These are phyloP conservation scores for Neuroterus valhalla DNA, from an alignment of 1,140 invertebrate species.

Conservation along the genomic window DNA sequence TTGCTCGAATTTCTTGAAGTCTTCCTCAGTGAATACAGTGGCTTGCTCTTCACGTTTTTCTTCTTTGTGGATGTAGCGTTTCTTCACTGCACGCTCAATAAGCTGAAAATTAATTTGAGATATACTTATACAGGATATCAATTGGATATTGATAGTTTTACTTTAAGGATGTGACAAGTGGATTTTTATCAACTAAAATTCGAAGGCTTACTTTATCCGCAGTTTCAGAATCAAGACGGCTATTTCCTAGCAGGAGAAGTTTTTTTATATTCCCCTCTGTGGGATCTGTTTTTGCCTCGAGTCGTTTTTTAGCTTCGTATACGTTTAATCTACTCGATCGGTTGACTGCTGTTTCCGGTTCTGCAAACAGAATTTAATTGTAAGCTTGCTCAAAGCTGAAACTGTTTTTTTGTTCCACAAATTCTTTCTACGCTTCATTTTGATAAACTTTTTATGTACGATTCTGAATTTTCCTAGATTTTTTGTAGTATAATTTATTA, in stretches of 20 bases:
- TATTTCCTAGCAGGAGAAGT: slow-evolving; percentile 60
- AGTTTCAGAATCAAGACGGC: slow-evolving; percentile 46
- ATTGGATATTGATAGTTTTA: slow-evolving; percentile 19
- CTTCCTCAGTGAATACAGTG: slow-evolving; percentile 76
- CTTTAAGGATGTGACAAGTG: neutral
- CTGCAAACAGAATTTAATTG: neutral
- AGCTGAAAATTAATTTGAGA: slow-evolving; percentile 48
- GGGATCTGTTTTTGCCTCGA: slow-evolving; percentile 54
- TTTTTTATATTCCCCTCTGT: slow-evolving; percentile 62
- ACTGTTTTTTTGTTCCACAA: neutral
- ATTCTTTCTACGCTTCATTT: neutral
- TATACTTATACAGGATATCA: slow-evolving; percentile 33
- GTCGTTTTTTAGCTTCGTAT: slow-evolving; percentile 56
- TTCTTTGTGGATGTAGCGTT: slow-evolving; percentile 46
- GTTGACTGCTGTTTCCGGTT: slow-evolving; percentile 39
- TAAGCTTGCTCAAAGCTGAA: neutral
- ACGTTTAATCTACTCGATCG: slow-evolving; percentile 57
- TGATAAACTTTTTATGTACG: neutral
- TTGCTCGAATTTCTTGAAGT: slow-evolving; percentile 74
- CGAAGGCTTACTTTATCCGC: slow-evolving; percentile 55
- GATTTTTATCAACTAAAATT: slow-evolving; percentile 19
- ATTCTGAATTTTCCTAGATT: neutral
- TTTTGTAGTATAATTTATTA: slow-evolving; percentile 30
- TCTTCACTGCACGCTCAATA: slow-evolving; percentile 51
- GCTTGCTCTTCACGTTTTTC: slow-evolving; percentile 55